Evolutionary conservation across 2,888 invertebrate species (phyloP), one percentile per base, ranked within the genome.

Genomic region (Lasioglossum morio): DNA sequence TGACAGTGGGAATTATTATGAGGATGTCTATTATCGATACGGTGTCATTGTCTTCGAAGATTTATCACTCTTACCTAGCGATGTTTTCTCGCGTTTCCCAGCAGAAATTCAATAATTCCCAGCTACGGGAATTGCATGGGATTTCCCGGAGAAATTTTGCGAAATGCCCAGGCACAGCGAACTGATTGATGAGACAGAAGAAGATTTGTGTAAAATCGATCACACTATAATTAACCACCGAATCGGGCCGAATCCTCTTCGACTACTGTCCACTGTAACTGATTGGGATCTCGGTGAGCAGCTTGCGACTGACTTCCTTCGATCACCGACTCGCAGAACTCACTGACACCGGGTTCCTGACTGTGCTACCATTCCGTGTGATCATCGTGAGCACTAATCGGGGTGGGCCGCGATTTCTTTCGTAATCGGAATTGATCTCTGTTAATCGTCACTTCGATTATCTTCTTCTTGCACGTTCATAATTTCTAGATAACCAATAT

Each of bases 341-440:
- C 27, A 81, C 81, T 81, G 81, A 63, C 69, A 77, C n/a, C 46
- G 16, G 23, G 16, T 40, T 14, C 16, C 37, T 16, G 46, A n/a
- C 37, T 48, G 23, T 43, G 70, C 16, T 16, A 53, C 23, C 12
- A 81, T 34, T 46, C 7, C 34, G 37, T 37, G 23, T 34, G 40
- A 27, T 34, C 46, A 4, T 2, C 19, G 12, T 10, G 40, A 72
- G 48, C 27, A 16, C 10, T 53, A 23, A 69, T 34, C 34, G 5
- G 66, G 34, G 16, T 66, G 16, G 34, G 4, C 19, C 16, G 8
- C 7, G 34, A 34, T 34, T 19, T 2, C 30, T 34, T 30, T 7
- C 19, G 30, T 34, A 30, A 16, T 19, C 8, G 16, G 7, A 2
- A 34, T 66, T 4, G 19, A 12, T 69, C 34, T 30, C 2, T 7